phyloP scores from a whole-genome alignment of 1,140 invertebrate species.

The Notospermus geniculatus region DNA sequence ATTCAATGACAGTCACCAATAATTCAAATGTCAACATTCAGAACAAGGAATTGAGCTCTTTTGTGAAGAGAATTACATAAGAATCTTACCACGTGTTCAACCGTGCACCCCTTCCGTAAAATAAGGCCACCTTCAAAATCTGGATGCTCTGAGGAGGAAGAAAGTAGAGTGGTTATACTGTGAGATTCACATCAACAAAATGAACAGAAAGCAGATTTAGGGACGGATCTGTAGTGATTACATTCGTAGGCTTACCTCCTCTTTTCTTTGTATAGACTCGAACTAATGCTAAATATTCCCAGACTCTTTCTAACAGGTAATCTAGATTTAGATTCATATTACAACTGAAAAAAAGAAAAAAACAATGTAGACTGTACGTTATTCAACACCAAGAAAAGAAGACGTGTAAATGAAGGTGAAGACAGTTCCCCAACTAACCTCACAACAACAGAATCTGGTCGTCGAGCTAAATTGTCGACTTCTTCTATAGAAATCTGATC shows the following conservation, averaged over 20 bases:
- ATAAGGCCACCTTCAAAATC: conserved; percentile 95
- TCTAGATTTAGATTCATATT: conserved; percentile 99
- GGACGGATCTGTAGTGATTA: not conserved
- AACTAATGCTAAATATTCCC: conserved; percentile 92
- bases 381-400: not conserved
- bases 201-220: not conserved
- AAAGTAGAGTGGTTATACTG: too few species aligned
- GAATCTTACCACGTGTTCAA: conserved; percentile 78
- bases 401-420: too few species aligned
- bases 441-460: conserved; percentile 89
- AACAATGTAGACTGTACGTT: conserved; percentile 11
- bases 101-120: conserved; percentile 83
- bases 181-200: conserved; percentile 19
- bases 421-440: too few species aligned
- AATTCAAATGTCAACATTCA: too few species aligned
- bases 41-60: too few species aligned
- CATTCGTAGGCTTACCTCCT: conserved; percentile 59
- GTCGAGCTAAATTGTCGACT: conserved; percentile 89
- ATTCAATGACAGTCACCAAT: too few species aligned
- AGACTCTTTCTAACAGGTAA: conserved; percentile 86
- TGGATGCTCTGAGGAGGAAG: conserved; percentile 80
- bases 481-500: conserved; percentile 99
- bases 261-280: conserved; percentile 99
- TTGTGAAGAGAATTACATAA: too few species aligned
- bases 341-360: conserved; percentile 68